Conservation (phyloP, 2,888 invertebrate genomes). For the Lepidochrysops patricia region DNA sequence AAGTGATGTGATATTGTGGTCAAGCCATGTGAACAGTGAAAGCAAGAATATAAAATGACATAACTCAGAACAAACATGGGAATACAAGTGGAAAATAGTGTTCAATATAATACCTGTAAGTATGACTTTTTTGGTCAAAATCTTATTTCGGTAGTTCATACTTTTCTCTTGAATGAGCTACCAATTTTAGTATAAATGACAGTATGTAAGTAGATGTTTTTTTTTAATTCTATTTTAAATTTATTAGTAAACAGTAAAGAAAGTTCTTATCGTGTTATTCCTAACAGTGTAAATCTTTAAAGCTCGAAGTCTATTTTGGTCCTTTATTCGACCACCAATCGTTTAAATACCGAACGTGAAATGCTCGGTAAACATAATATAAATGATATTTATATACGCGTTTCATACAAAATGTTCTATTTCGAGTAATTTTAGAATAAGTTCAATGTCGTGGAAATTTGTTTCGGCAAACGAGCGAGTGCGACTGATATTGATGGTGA, state of each 20-base stretch:
- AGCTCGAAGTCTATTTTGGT: neutral
- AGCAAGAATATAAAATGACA: slow-evolving; percentile 3
- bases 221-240: too few species aligned
- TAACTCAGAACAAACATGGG: slow-evolving; percentile 35
- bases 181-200: too few species aligned
- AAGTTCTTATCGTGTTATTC: too few species aligned
- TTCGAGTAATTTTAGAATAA: slow-evolving; percentile 17
- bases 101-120: slow-evolving; percentile 67
- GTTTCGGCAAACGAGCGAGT: slow-evolving; percentile 33
- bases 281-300: too few species aligned
- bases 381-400: neutral
- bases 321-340: neutral
- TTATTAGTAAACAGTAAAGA: too few species aligned
- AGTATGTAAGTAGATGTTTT: too few species aligned
- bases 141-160: too few species aligned
- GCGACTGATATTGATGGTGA: slow-evolving; percentile 30
- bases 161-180: too few species aligned
- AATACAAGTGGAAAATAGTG: slow-evolving; percentile 65
- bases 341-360: neutral
- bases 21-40: neutral
- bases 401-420: slow-evolving; percentile 7
- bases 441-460: slow-evolving; percentile 43
- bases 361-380: neutral
- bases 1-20: slow-evolving; percentile 17
- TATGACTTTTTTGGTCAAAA: slow-evolving; percentile 26